Conservation (phyloP, 2,888 invertebrate species). For the Tanypteryx hageni region DNA sequence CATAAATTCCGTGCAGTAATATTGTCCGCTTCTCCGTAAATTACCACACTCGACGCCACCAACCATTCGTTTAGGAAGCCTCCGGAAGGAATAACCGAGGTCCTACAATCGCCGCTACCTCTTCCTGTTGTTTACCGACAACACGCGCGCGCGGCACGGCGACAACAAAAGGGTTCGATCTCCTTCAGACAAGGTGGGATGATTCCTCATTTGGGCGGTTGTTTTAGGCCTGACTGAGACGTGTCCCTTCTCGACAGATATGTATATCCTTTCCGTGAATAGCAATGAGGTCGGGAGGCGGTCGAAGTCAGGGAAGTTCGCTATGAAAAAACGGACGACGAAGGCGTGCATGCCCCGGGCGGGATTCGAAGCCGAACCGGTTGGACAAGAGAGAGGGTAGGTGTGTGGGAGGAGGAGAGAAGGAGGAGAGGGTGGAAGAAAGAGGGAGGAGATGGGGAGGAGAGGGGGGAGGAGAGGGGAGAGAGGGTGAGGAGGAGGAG, state of each 20-base stretch:
- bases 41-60: too few relatives aligned
- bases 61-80: too few relatives aligned
- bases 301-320: not conserved
- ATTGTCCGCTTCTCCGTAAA: too few relatives aligned
- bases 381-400: conserved; percentile 33
- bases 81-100: too few relatives aligned
- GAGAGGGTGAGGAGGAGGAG: not conserved
- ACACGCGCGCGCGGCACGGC: not conserved
- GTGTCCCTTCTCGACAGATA: not conserved
- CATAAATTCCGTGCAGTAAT: too few relatives aligned
- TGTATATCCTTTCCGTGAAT: conserved; percentile 38
- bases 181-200: not conserved
- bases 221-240: conserved; percentile 16
- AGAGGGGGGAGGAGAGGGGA: not conserved
- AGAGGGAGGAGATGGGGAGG: not conserved
- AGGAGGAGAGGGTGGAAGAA: not conserved
- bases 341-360: conserved; percentile 58
- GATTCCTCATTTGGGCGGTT: not conserved
- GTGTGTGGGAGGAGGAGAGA: not conserved
- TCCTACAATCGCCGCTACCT: too few relatives aligned
- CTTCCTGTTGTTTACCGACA: not conserved
- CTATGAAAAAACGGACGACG: not conserved
- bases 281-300: conserved; percentile 27
- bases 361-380: conserved; percentile 64
- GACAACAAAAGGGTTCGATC: conserved; percentile 16